phyloP scores from a whole-genome alignment of 2,113 vertebrate genomes.

The Tachysurus fulvidraco region DNA sequence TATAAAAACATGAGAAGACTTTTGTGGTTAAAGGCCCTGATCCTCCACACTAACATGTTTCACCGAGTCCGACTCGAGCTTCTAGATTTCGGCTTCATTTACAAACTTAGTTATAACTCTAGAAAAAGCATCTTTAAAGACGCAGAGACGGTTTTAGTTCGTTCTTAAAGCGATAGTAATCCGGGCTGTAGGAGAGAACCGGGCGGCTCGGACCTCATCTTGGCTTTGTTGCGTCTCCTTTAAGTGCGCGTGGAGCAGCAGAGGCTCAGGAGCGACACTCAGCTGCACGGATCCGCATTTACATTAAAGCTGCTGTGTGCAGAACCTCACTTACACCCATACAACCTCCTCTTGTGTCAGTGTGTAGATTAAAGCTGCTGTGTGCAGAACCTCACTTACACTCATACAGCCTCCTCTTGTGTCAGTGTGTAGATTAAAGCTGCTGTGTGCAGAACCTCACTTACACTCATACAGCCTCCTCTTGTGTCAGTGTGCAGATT shows the following conservation, averaged over 20 bases:
- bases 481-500: not conserved
- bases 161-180: slow-evolving; percentile 81
- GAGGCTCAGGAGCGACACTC: slow-evolving; percentile 55
- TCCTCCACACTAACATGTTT: slow-evolving; percentile 69
- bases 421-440: too few species aligned
- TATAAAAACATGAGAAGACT: slow-evolving; percentile 61
- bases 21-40: slow-evolving; percentile 67
- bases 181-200: slow-evolving; percentile 62
- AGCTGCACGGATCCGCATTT: slow-evolving; percentile 36
- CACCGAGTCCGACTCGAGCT: slow-evolving; percentile 44
- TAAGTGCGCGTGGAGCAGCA: slow-evolving; percentile 64
- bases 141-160: slow-evolving; percentile 70
- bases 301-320: slow-evolving; percentile 21
- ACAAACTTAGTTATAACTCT: slow-evolving; percentile 70
- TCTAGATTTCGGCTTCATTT: slow-evolving; percentile 55
- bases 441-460: too few species aligned
- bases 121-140: slow-evolving; percentile 71
- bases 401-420: too few species aligned
- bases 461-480: not conserved
- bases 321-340: not conserved
- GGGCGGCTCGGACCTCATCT: slow-evolving; percentile 62
- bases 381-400: not conserved
- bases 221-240: slow-evolving; percentile 82
- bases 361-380: not conserved
- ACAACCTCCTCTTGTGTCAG: not conserved